Evolutionary conservation across 2,113 vertebrate species (phyloP).

Genomic region (Crocuta crocuta): DNA sequence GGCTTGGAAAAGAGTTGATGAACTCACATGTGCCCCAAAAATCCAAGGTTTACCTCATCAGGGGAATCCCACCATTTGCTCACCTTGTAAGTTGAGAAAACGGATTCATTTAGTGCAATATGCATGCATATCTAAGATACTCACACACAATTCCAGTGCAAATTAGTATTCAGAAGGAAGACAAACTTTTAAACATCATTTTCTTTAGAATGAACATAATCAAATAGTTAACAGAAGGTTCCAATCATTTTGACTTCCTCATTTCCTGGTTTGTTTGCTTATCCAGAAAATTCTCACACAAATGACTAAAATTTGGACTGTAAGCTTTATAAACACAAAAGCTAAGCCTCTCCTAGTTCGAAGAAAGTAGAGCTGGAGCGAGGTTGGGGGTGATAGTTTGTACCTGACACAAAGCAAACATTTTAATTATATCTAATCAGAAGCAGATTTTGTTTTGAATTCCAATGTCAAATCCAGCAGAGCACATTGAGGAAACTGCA

Average conservation of each 20-base stretch:
- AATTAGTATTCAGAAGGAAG: not conserved
- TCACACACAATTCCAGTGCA: not conserved
- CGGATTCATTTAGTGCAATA: not conserved
- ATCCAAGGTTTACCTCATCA: not conserved
- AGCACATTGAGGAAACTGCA: constrained; percentile 73
- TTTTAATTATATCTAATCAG: constrained; percentile 86
- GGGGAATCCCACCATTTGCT: not conserved
- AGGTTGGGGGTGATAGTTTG: constrained; percentile 79
- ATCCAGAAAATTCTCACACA: constrained; percentile 18
- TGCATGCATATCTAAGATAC: not conserved
- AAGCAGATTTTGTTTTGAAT: constrained; percentile 86
- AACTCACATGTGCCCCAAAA: not conserved
- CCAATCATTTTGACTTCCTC: not conserved
- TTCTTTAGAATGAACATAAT: constrained; percentile 9
- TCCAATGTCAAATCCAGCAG: constrained; percentile 84
- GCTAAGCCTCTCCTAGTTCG: constrained; percentile 67
- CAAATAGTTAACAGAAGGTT: not conserved
- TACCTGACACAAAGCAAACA: constrained; percentile 84
- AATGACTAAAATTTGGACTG: constrained; percentile 45
- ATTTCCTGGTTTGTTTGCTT: constrained; percentile 54
- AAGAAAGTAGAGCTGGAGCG: constrained; percentile 82
- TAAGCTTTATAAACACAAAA: constrained; percentile 66
- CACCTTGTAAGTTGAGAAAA: not conserved
- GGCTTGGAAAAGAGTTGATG: not conserved
- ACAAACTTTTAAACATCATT: not conserved